Evolutionary conservation across 2,113 vertebrate genomes (phyloP).

Genomic region (Emydocephalus ijimae): DNA sequence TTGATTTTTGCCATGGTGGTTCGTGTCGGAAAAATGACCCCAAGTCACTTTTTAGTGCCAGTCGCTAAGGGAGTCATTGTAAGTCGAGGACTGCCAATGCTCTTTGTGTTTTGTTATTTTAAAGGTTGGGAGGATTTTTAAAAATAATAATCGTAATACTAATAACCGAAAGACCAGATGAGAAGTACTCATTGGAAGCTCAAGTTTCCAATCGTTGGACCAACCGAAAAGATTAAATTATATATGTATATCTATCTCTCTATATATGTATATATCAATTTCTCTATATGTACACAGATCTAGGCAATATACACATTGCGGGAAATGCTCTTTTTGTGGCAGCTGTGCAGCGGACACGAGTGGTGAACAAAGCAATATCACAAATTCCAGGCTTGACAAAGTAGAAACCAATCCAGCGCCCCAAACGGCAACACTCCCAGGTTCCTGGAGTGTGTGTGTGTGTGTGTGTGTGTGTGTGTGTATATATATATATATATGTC

Average conservation of each 20-base stretch:
- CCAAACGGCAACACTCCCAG: neutral
- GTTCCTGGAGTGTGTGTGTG: neutral
- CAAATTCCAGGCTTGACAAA: neutral
- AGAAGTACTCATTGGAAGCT: neutral
- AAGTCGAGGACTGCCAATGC: neutral
- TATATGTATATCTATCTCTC: neutral
- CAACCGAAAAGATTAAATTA: neutral
- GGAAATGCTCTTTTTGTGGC: neutral
- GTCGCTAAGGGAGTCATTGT: accelerated
- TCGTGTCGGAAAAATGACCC: neutral
- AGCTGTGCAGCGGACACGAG: neutral
- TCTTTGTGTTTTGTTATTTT: neutral
- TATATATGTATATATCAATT: neutral
- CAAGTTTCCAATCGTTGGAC: neutral
- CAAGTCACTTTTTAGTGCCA: neutral
- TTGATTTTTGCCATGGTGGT: neutral
- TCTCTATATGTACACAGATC: neutral
- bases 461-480: no score
- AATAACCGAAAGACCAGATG: neutral
- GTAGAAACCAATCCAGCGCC: neutral
- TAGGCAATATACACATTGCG: neutral
- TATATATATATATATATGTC: neutral
- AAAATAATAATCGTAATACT: no score
- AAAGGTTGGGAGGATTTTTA: no score
- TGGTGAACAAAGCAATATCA: neutral